These are phyloP conservation scores for Drosophila glabriapex DNA, from an alignment of 2,888 invertebrate species.

Conservation along the genomic window DNA sequence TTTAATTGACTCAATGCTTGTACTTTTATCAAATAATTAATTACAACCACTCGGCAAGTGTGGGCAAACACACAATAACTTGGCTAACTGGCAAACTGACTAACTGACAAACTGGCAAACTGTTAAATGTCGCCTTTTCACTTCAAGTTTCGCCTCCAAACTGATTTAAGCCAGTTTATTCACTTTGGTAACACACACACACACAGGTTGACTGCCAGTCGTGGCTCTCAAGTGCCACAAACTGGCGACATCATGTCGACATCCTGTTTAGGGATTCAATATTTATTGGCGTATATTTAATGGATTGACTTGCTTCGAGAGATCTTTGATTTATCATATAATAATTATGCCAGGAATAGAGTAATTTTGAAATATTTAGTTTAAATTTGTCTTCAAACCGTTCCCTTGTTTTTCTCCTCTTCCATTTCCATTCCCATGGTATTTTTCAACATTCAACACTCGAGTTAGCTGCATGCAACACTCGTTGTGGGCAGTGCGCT, in stretches of 20 bases:
- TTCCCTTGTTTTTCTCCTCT: neutral
- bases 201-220: slow-evolving; percentile 1
- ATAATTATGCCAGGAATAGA: neutral
- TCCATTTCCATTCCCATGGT: neutral
- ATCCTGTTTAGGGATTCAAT: slow-evolving; percentile 16
- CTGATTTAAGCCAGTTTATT: slow-evolving; percentile 56
- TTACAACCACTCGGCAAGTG: slow-evolving; percentile 50
- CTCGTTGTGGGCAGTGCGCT: slow-evolving; percentile 4
- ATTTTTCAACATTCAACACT: slow-evolving; percentile 7
- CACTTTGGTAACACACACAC: slow-evolving; percentile 6
- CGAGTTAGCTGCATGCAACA: slow-evolving; percentile 10
- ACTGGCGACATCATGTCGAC: slow-evolving; percentile 10
- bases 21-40: slow-evolving; percentile 77
- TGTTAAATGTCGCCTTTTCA: slow-evolving; percentile 21
- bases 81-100: neutral
- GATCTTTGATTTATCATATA: neutral
- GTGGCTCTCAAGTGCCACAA: slow-evolving; percentile 10
- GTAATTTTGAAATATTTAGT: neutral
- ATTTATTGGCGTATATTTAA: neutral
- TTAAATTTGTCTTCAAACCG: neutral
- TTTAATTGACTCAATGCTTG: slow-evolving; percentile 78
- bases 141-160: slow-evolving; percentile 26
- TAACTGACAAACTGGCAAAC: slow-evolving; percentile 10
- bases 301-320: fast-evolving
- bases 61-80: slow-evolving; percentile 18